Percentiles rank a stretch among this genome's conserved stretches.
These are phyloP conservation scores for Scartelaos histophorus DNA, from an alignment of 2,113 vertebrate genomes.

Conservation along the genomic window DNA sequence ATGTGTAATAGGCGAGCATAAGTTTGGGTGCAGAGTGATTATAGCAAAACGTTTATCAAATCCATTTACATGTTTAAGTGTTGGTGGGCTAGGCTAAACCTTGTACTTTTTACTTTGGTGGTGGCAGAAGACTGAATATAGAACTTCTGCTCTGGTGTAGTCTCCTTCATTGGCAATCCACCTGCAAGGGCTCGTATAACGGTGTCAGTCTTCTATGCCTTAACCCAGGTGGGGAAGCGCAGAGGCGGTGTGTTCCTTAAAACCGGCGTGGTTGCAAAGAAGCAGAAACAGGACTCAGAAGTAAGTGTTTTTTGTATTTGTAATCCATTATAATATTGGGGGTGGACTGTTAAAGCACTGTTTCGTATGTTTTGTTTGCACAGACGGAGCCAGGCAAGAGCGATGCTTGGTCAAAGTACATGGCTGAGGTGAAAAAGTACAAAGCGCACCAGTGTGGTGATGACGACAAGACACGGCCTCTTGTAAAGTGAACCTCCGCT, in stretches of 20 bases:
- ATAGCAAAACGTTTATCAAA: not conserved
- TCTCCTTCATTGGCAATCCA: slow-evolving; percentile 82
- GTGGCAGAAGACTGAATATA: slow-evolving; percentile 63
- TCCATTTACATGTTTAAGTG: not conserved
- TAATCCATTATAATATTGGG: not conserved
- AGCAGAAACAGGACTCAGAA: slow-evolving; percentile 89
- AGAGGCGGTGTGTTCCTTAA: slow-evolving; percentile 95
- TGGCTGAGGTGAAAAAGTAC: slow-evolving; percentile 98
- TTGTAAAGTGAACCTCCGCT: slow-evolving; percentile 85
- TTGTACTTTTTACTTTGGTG: slow-evolving; percentile 54
- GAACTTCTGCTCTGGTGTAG: slow-evolving; percentile 80
- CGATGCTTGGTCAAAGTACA: slow-evolving; percentile 95
- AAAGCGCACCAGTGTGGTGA: slow-evolving; percentile 96
- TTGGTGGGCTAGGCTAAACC: slow-evolving; percentile 37
- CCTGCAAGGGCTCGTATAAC: slow-evolving; percentile 85
- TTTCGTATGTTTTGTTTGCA: not conserved
- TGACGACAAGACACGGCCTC: slow-evolving; percentile 93
- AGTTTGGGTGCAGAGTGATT: not conserved
- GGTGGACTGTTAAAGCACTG: not conserved
- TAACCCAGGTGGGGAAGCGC: slow-evolving; percentile 97
- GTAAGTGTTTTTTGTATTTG: slow-evolving; percentile 59
- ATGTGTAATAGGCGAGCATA: not conserved
- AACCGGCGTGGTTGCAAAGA: slow-evolving; percentile 97
- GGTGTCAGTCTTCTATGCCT: slow-evolving; percentile 96
- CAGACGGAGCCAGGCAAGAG: slow-evolving; percentile 88